These are phyloP conservation scores for Monodelphis domestica DNA, from an alignment of 2,797 vertebrate genomes.

Conservation along the genomic window DNA sequence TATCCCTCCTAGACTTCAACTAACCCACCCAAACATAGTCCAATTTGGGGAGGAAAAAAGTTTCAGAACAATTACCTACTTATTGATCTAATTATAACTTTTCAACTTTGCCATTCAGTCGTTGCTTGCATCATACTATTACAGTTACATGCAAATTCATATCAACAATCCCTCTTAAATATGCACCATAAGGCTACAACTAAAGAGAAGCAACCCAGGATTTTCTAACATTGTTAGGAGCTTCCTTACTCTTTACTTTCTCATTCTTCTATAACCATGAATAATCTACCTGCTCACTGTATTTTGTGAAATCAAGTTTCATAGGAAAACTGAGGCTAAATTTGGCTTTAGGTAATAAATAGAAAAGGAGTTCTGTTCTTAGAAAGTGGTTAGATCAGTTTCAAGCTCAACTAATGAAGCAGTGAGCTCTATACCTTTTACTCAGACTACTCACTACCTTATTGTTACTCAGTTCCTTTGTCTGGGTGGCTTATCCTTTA, in stretches of 20 bases:
- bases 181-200: background rate
- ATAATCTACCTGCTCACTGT: background rate
- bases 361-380: background rate
- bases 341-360: background rate
- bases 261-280: background rate
- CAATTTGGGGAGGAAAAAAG: slow-evolving; percentile 17
- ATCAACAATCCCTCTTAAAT: background rate
- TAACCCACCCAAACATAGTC: slow-evolving; percentile 41
- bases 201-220: background rate
- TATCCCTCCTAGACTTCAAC: slow-evolving; percentile 43
- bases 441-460: background rate
- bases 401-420: background rate
- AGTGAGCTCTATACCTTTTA: background rate
- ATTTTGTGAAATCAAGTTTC: background rate
- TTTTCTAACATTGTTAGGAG: background rate
- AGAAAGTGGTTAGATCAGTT: background rate
- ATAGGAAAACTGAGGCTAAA: background rate
- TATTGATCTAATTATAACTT: slow-evolving; percentile 18
- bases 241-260: background rate
- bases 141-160: background rate
- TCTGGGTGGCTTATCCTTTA: background rate
- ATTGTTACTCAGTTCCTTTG: background rate
- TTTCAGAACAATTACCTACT: background rate
- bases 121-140: no score
- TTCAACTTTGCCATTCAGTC: background rate